Percentiles rank a stretch among this genome's conserved stretches.
These are phyloP conservation scores for Crocidura indochinensis DNA, from an alignment of 2,797 vertebrate genomes.

Conservation along the genomic window DNA sequence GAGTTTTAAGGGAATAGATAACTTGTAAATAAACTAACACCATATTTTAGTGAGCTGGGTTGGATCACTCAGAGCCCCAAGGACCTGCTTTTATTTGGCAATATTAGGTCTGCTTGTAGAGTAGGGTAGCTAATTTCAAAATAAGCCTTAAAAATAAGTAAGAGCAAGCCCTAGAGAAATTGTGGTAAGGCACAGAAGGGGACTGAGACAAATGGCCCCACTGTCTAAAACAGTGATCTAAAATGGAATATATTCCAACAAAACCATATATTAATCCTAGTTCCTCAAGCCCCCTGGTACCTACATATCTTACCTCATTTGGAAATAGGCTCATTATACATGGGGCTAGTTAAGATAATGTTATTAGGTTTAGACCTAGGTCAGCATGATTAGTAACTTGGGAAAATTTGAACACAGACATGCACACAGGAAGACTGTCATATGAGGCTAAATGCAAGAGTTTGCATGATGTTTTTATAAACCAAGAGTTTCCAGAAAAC, in stretches of 20 bases:
- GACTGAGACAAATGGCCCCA: neutral
- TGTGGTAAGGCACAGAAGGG: neutral
- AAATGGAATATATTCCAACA: neutral
- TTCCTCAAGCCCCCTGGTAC: neutral
- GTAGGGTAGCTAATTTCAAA: neutral
- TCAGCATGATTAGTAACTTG: neutral
- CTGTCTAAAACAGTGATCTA: neutral
- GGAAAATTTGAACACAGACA: neutral
- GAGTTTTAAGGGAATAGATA: neutral
- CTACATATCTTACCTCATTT: constrained; percentile 28
- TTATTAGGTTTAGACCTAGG: neutral
- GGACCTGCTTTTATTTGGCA: neutral
- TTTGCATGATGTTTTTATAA: neutral
- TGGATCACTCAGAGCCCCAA: neutral
- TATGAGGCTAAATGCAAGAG: neutral
- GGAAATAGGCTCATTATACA: neutral
- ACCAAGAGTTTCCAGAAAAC: neutral
- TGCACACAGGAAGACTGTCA: neutral
- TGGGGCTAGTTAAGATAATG: constrained; percentile 18
- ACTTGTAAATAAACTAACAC: neutral
- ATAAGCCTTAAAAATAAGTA: constrained; percentile 7
- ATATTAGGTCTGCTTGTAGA: neutral
- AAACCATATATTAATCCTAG: neutral
- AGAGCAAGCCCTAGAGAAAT: neutral
- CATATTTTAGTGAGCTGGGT: neutral